Percentiles rank a stretch among this genome's conserved stretches.
phyloP scores from a whole-genome alignment of 2,113 vertebrate species.

The Chinchilla lanigera region DNA sequence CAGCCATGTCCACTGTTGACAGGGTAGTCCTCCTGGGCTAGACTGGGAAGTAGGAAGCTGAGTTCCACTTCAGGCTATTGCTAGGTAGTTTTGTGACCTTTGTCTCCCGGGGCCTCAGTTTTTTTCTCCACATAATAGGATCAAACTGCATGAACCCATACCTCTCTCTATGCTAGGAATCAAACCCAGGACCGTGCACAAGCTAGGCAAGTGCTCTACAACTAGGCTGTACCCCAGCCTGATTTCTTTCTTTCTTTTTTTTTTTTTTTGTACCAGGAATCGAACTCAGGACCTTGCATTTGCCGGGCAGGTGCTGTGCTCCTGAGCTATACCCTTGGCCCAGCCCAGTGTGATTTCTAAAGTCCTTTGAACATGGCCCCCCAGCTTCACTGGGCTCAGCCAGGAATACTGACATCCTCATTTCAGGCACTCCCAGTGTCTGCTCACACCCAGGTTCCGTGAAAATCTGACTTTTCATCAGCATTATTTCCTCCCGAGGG shows the following conservation, averaged over 20 bases:
- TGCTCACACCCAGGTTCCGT: not conserved
- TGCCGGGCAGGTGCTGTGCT: too few species aligned
- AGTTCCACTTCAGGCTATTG: not conserved
- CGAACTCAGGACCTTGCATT: too few species aligned
- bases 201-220: not conserved
- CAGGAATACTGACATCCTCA: not conserved
- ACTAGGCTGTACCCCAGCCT: not conserved
- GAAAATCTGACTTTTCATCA: slow-evolving; percentile 20
- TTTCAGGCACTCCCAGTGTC: not conserved
- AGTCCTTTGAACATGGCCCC: not conserved
- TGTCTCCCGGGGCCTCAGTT: not conserved
- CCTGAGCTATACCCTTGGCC: too few species aligned
- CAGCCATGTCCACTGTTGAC: not conserved
- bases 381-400: not conserved
- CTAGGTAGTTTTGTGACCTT: not conserved
- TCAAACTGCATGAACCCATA: not conserved
- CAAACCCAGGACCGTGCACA: not conserved
- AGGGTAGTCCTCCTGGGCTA: not conserved
- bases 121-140: not conserved
- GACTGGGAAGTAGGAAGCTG: not conserved
- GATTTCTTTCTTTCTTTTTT: too few species aligned
- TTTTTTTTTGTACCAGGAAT: too few species aligned
- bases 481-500: not conserved
- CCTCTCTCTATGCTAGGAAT: not conserved
- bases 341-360: not conserved